A percentile compares a stretch with the other conserved stretches of the same genome.
phyloP scores from a whole-genome alignment of 2,797 vertebrate species.

The Brotula barbata region DNA sequence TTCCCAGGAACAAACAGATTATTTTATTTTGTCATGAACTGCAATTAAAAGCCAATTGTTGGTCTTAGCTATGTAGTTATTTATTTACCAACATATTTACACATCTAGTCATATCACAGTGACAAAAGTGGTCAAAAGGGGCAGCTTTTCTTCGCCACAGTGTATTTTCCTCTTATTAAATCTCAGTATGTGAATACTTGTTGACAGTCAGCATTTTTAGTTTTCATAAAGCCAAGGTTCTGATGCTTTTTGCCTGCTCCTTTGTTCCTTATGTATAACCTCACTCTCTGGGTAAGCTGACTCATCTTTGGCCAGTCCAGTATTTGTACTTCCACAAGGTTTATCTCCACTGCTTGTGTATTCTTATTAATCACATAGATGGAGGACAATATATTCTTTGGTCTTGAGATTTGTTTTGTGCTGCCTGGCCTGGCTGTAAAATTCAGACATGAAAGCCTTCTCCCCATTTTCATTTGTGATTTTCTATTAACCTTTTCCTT shows the following conservation, averaged over 20 bases:
- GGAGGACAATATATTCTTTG: slow-evolving; percentile 24
- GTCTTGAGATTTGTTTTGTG: slow-evolving; percentile 31
- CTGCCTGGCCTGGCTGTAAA: slow-evolving; percentile 52
- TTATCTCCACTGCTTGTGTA: slow-evolving; percentile 12
- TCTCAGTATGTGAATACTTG: not conserved
- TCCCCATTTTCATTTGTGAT: not conserved
- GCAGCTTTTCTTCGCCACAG: not conserved
- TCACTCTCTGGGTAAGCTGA: not conserved
- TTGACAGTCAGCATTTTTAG: not conserved
- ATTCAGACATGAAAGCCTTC: not conserved
- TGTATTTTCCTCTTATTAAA: not conserved
- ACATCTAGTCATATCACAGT: not conserved
- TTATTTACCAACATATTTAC: not conserved
- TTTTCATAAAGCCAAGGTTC: not conserved
- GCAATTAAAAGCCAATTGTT: slow-evolving; percentile 8
- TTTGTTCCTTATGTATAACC: not conserved
- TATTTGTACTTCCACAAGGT: slow-evolving; percentile 5
- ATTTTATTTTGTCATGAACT: slow-evolving; percentile 11
- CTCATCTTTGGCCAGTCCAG: not conserved
- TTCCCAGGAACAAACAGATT: slow-evolving; percentile 15
- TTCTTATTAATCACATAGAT: slow-evolving; percentile 30
- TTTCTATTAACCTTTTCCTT: slow-evolving; percentile 1
- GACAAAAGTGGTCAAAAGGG: not conserved
- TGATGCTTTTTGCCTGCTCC: not conserved
- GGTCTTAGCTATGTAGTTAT: too few species aligned